phyloP scores from a whole-genome alignment of 2,888 invertebrate genomes.

The Calameuta idolon region DNA sequence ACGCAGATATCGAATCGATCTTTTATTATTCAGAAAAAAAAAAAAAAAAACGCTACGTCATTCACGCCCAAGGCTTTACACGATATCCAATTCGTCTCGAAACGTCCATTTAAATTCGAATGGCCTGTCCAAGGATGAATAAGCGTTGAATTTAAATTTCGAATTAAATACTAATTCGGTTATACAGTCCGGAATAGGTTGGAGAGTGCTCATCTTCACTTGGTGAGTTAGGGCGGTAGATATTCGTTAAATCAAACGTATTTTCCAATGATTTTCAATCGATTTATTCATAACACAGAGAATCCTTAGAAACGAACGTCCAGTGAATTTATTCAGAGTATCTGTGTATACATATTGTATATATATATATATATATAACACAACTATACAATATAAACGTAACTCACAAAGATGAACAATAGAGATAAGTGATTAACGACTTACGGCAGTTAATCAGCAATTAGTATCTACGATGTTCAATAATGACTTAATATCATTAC shows the following conservation, averaged over 20 bases:
- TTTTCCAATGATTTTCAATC: background rate
- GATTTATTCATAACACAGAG: background rate
- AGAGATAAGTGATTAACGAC: constrained; percentile 18
- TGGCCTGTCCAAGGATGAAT: background rate
- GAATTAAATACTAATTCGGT: background rate
- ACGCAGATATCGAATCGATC: background rate
- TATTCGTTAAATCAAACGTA: background rate
- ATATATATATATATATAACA: background rate
- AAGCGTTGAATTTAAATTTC: background rate
- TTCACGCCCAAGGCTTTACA: background rate
- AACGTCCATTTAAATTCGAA: background rate
- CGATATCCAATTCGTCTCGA: background rate
- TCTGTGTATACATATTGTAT: background rate
- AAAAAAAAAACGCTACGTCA: background rate
- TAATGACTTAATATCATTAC: constrained; percentile 29
- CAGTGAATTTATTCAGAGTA: background rate
- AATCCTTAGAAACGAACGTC: background rate
- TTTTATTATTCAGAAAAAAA: background rate
- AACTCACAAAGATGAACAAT: background rate
- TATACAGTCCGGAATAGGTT: background rate
- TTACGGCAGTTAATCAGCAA: constrained; percentile 28
- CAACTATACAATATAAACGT: background rate
- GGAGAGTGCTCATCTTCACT: background rate
- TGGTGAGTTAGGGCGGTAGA: background rate
- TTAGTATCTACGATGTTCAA: constrained; percentile 27